Evolutionary conservation across 2,888 invertebrate genomes (phyloP), one percentile per base, ranked within the genome.

Genomic region (Trichogramma dendrolimi): DNA sequence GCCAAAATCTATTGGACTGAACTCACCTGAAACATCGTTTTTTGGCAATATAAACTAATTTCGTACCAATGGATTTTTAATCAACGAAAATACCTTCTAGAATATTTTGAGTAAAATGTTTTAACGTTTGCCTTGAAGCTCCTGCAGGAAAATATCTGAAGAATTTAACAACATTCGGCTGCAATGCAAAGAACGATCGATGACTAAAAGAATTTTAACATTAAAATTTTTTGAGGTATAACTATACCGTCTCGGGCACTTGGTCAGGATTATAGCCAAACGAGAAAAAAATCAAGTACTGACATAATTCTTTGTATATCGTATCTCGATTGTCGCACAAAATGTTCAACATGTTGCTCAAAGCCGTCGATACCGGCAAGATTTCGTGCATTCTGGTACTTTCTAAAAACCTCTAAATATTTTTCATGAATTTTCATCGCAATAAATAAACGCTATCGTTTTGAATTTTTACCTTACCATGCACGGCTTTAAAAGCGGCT

Each of bases 1-100:
- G 4, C 69, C 68, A 41, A 68, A 69, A 53, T 73, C 70, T 55
- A 62, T 72, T 52, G 67, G 58, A 55, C 60, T 60, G 55, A 73
- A 73, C 41, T 67, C 63, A 8, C 69, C 72, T 72, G 52, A 48
- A 52, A 27, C 27, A 27, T 6, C 2, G 5, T 27, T 27, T 27
- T 27, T 27, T 27, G 27, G 3, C 27, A 27, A 27, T 27, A 27
- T 27, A 27, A 27, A 27, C 27, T 27, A 27, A 27, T 27, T 27
- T 27, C 27, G 27, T 2, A 27, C 27, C 3, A 27, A 27, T 27
- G 27, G 3, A 27, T 27, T 27, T 27, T 3, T 27, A 27, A 27
- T 27, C 27, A 27, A 27, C 27, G 3, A 1, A 27, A 27, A 27
- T 65, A 70, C 70, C 67, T 65, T 55, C 14, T 7, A 27, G 0